A percentile compares a stretch with the other conserved stretches of the same genome.
These are phyloP conservation scores for Aptenodytes forsteri DNA, from an alignment of 2,113 vertebrate genomes.

Conservation along the genomic window DNA sequence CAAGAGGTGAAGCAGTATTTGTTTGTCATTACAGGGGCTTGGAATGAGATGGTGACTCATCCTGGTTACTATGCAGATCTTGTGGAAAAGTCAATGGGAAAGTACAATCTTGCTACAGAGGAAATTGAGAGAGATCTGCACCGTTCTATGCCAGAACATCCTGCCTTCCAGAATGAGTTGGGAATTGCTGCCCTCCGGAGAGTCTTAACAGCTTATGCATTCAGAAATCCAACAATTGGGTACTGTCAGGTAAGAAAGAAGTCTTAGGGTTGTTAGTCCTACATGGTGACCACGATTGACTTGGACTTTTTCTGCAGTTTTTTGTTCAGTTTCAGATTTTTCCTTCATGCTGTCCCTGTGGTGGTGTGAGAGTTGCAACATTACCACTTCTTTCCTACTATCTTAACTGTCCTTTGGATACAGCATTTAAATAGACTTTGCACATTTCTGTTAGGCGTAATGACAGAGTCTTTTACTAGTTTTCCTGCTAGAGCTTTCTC, in stretches of 20 bases:
- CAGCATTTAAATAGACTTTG: not conserved
- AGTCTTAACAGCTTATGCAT: conserved; percentile 94
- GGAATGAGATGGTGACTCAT: conserved; percentile 92
- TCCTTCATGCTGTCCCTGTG: not conserved
- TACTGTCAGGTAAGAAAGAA: conserved; percentile 90
- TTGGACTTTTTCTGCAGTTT: not conserved
- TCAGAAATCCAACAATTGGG: conserved; percentile 94
- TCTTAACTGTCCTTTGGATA: not conserved
- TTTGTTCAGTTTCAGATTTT: not conserved
- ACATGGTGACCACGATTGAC: not conserved
- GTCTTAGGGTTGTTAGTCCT: not conserved
- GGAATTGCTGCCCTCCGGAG: conserved; percentile 95
- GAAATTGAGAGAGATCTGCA: conserved; percentile 98
- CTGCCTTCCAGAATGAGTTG: conserved; percentile 94
- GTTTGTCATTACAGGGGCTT: conserved; percentile 82
- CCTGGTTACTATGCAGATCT: conserved; percentile 91
- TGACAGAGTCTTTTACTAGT: not conserved
- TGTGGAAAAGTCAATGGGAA: conserved; percentile 88
- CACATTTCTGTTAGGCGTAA: not conserved
- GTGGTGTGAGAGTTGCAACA: not conserved
- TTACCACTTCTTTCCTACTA: no score
- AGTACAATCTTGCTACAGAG: conserved; percentile 89
- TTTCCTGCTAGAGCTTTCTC: not conserved
- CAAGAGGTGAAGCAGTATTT: not conserved
- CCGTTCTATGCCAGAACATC: conserved; percentile 97